phyloP scores from a whole-genome alignment of 1,140 invertebrate species.

The Drosophila nigromelanica region DNA sequence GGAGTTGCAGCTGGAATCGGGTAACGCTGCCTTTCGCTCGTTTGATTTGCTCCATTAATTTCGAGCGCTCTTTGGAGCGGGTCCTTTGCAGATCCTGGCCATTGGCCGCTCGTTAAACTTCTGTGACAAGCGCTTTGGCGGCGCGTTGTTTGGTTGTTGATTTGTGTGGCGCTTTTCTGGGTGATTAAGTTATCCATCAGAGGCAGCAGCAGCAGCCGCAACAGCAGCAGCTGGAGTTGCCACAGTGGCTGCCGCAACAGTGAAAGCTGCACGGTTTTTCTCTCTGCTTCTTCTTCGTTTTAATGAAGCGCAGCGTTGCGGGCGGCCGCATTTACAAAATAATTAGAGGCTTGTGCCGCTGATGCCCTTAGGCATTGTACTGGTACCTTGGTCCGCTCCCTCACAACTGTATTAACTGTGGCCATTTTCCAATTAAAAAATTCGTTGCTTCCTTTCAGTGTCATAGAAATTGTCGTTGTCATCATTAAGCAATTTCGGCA shows the following conservation, averaged over 20 bases:
- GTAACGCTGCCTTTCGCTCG: constrained; percentile 49
- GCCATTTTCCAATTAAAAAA: constrained; percentile 66
- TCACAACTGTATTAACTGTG: background rate
- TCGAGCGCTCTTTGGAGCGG: constrained; percentile 50
- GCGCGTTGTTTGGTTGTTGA: constrained; percentile 57
- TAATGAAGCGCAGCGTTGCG: constrained; percentile 63
- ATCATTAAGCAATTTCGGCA: constrained; percentile 53
- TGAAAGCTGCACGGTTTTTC: constrained; percentile 18
- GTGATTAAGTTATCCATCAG: constrained; percentile 79
- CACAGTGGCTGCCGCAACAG: background rate
- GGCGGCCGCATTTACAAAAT: constrained; percentile 59
- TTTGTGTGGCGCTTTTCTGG: constrained; percentile 77
- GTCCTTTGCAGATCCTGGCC: constrained; percentile 7
- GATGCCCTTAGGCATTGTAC: constrained; percentile 19
- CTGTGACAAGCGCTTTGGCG: constrained; percentile 49
- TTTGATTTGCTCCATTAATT: constrained; percentile 79
- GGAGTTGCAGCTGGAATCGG: constrained; percentile 1
- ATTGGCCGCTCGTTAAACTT: constrained; percentile 53
- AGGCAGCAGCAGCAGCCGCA: constrained; percentile 11
- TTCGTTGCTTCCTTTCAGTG: constrained; percentile 2
- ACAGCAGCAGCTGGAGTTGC: constrained; percentile 3
- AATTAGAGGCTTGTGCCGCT: constrained; percentile 57
- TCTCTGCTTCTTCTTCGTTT: constrained; percentile 20
- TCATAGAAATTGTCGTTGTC: constrained; percentile 35
- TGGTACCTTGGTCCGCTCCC: constrained; percentile 8